phyloP scores from a whole-genome alignment of 2,888 invertebrate genomes.

The Xanthorhoe designata region DNA sequence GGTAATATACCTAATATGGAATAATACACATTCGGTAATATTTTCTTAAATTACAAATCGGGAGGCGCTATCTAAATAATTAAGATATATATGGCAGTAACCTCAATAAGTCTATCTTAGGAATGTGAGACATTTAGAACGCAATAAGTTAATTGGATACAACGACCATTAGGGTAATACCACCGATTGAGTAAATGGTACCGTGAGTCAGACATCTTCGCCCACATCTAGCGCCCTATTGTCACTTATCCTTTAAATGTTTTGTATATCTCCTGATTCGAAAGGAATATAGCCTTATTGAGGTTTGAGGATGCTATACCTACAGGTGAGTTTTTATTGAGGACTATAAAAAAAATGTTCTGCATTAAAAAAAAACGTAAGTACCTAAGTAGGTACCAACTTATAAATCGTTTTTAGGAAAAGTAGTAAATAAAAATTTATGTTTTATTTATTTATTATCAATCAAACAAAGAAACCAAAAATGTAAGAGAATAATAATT shows the following conservation, averaged over 20 bases:
- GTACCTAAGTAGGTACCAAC: too few relatives aligned
- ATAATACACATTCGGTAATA: too few relatives aligned
- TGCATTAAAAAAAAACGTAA: too few relatives aligned
- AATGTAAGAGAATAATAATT: too few relatives aligned
- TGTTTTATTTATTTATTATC: too few relatives aligned
- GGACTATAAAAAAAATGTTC: too few relatives aligned
- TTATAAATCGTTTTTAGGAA: too few relatives aligned
- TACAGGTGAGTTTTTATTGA: too few relatives aligned
- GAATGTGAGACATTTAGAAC: slow-evolving; percentile 48
- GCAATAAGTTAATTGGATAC: slow-evolving; percentile 55
- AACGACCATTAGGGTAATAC: slow-evolving; percentile 49
- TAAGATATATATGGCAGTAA: neutral
- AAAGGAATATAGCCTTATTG: slow-evolving; percentile 13
- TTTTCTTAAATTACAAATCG: neutral
- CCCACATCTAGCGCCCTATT: slow-evolving; percentile 53
- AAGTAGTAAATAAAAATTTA: too few relatives aligned
- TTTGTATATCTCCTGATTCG: neutral
- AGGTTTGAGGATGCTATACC: slow-evolving; percentile 4
- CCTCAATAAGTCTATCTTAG: slow-evolving; percentile 4
- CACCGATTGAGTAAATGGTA: slow-evolving; percentile 40
- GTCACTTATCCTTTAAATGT: slow-evolving; percentile 10
- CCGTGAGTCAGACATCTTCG: slow-evolving; percentile 55
- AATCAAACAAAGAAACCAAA: too few relatives aligned
- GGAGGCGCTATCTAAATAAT: neutral
- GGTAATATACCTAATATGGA: too few relatives aligned